A percentile compares a stretch with the other conserved stretches of the same genome.
Conservation (phyloP, 2,888 invertebrate species). For the Xestia c-nigrum region DNA sequence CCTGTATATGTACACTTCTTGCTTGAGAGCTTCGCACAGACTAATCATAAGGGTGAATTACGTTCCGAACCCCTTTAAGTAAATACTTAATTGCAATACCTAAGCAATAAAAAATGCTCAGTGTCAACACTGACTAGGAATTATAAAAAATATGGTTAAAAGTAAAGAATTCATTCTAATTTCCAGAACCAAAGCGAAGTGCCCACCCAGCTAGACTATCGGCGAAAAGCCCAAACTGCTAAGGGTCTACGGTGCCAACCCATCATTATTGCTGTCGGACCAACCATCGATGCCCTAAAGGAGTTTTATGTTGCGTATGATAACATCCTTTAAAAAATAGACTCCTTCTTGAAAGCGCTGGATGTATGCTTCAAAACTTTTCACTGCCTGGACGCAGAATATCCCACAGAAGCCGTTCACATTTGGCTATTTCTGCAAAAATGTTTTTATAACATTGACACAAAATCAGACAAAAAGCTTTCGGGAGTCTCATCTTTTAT, state of each 20-base stretch:
- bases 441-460: slow-evolving; percentile 1
- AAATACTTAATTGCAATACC: neutral
- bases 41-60: slow-evolving; percentile 1
- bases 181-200: slow-evolving; percentile 1
- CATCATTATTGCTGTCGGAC: slow-evolving; percentile 23
- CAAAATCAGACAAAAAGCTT: slow-evolving; percentile 1
- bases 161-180: neutral
- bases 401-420: neutral
- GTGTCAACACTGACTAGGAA: slow-evolving; percentile 1
- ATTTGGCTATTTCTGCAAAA: slow-evolving; percentile 4
- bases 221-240: slow-evolving; percentile 19
- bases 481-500: slow-evolving; percentile 2
- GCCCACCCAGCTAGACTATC: slow-evolving; percentile 21
- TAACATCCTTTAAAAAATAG: too few relatives aligned
- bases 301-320: too few relatives aligned
- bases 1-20: neutral
- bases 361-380: too few relatives aligned
- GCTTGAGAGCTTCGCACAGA: slow-evolving; percentile 3
- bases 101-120: slow-evolving; percentile 3
- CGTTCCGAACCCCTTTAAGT: too few relatives aligned
- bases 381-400: too few relatives aligned
- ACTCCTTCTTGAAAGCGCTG: too few relatives aligned
- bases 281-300: slow-evolving; percentile 7
- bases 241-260: slow-evolving; percentile 22
- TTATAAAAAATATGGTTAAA: neutral